These are phyloP conservation scores for Spilogale gracilis DNA, from an alignment of 2,113 vertebrate species.

Conservation along the genomic window DNA sequence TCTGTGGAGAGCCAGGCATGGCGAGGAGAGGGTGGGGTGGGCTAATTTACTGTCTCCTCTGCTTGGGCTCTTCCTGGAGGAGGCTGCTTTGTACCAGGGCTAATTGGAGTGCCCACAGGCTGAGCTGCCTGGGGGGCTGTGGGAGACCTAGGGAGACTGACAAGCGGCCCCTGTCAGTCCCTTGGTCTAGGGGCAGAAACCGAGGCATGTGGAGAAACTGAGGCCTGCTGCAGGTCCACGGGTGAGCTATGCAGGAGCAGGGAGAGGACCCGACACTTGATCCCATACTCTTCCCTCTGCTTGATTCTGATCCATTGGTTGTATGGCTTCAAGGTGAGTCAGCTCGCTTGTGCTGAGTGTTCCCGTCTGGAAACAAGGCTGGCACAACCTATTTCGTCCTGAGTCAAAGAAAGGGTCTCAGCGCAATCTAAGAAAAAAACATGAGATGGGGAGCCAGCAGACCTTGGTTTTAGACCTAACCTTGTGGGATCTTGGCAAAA, in stretches of 20 bases:
- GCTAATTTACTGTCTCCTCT: neutral
- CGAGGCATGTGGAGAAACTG: neutral
- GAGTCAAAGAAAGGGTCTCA: neutral
- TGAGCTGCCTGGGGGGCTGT: neutral
- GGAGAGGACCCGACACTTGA: neutral
- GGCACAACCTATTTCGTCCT: neutral
- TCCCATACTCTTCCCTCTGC: rapidly evolving
- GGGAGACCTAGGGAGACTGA: neutral
- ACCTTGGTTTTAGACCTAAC: neutral
- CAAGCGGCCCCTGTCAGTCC: neutral
- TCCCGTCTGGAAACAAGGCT: neutral
- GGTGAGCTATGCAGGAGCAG: neutral
- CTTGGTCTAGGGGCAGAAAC: neutral
- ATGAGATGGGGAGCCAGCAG: neutral
- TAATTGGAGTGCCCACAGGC: rapidly evolving
- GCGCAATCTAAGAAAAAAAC: neutral
- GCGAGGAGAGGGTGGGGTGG: neutral
- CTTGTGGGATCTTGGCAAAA: neutral
- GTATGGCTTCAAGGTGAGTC: neutral
- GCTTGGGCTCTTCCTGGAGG: rapidly evolving
- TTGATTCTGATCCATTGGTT: rapidly evolving
- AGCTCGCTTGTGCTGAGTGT: neutral
- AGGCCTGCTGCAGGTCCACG: neutral
- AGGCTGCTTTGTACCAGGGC: neutral
- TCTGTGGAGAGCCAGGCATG: constrained; percentile 32